Evolutionary conservation across 2,888 invertebrate genomes (phyloP).

Genomic region (Leptura quadrifasciata): DNA sequence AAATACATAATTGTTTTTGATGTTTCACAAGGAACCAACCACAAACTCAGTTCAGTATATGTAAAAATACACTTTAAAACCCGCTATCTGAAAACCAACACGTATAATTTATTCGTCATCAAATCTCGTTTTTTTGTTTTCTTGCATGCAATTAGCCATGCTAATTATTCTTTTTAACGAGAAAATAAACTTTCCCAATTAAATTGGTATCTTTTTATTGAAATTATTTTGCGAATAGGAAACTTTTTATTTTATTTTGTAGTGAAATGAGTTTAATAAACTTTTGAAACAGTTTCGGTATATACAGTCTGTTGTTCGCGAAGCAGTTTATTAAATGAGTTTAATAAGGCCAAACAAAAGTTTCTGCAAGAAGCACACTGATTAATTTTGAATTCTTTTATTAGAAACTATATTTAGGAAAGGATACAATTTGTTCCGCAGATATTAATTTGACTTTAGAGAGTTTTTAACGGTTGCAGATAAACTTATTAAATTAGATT

Average conservation of each 20-base stretch:
- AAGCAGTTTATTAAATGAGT: slow-evolving; percentile 3
- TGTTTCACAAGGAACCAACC: too few species aligned
- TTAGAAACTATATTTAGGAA: too few species aligned
- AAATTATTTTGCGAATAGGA: slow-evolving; percentile 3
- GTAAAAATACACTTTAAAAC: too few species aligned
- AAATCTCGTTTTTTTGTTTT: background rate
- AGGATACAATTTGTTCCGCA: too few species aligned
- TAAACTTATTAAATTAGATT: too few species aligned
- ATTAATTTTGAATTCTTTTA: background rate
- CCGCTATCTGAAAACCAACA: too few species aligned
- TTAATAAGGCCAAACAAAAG: slow-evolving; percentile 34
- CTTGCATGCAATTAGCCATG: background rate
- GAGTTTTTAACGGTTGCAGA: too few species aligned
- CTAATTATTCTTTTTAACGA: background rate
- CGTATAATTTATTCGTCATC: too few species aligned
- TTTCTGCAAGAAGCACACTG: slow-evolving; percentile 1
- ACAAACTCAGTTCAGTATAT: too few species aligned
- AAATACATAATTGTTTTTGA: too few species aligned
- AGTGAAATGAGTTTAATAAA: slow-evolving; percentile 7
- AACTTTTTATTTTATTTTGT: background rate
- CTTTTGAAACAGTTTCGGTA: slow-evolving; percentile 11
- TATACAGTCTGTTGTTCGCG: slow-evolving; percentile 1
- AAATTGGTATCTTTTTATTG: background rate
- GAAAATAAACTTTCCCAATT: background rate
- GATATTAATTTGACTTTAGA: too few species aligned